Conservation (phyloP, 2,797 vertebrate species). For the Betta splendens region DNA sequence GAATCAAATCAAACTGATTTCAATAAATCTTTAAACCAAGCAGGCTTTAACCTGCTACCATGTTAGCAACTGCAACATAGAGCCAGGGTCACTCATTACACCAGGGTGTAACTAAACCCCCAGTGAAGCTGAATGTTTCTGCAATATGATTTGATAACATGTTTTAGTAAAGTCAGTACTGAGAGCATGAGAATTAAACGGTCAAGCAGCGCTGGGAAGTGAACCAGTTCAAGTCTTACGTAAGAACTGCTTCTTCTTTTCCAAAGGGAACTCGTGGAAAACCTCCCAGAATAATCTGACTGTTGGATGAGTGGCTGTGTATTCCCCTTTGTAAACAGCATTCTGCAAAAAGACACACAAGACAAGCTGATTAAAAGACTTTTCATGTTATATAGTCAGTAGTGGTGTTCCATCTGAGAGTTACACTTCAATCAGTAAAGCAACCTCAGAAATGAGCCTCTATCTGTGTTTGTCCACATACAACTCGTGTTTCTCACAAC, state of each 20-base stretch:
- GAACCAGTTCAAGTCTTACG: constrained; percentile 79
- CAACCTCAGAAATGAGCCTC: background rate
- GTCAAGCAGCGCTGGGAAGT: background rate
- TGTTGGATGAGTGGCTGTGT: constrained; percentile 90
- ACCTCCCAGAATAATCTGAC: constrained; percentile 96
- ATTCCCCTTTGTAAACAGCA: constrained; percentile 93
- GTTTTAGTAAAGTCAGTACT: background rate
- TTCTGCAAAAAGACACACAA: constrained; percentile 78
- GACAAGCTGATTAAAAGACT: background rate
- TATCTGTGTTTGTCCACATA: background rate
- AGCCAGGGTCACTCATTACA: too few species aligned
- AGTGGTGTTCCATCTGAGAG: constrained; percentile 9
- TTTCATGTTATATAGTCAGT: background rate
- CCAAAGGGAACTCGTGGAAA: constrained; percentile 94
- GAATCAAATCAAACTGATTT: too few species aligned
- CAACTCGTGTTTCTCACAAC: background rate
- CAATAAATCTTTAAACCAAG: background rate
- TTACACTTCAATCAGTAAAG: background rate
- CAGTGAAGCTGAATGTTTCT: too few species aligned
- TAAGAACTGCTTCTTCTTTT: constrained; percentile 98
- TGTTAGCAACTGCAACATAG: background rate
- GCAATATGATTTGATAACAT: background rate
- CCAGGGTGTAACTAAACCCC: too few species aligned
- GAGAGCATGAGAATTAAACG: constrained; percentile 20
- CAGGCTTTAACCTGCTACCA: background rate